Evolutionary conservation across 1,140 invertebrate species (phyloP).

Genomic region (Pogonomyrmex barbatus): DNA sequence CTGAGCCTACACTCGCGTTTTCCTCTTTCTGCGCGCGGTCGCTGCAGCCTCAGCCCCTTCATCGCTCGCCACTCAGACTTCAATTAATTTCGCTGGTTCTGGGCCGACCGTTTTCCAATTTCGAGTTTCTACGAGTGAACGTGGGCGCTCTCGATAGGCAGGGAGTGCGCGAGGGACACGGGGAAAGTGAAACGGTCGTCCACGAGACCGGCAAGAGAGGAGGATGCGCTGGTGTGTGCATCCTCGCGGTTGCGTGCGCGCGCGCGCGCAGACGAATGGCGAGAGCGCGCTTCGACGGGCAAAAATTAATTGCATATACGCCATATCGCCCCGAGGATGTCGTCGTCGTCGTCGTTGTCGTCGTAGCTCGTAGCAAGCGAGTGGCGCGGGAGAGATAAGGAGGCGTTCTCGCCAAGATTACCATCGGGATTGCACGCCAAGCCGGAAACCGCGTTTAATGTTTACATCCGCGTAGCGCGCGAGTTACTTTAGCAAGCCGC

Average conservation of each 20-base stretch:
- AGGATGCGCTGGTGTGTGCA: constrained; percentile 36
- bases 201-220: constrained; percentile 4
- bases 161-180: constrained; percentile 20
- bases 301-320: constrained; percentile 74
- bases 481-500: background rate
- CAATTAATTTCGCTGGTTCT: constrained; percentile 80
- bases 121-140: constrained; percentile 79
- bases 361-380: background rate
- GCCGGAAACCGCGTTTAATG: constrained; percentile 46
- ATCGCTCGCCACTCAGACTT: constrained; percentile 79
- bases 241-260: background rate
- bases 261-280: background rate
- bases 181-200: constrained; percentile 58
- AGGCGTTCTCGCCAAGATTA: constrained; percentile 49
- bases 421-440: constrained; percentile 33
- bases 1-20: constrained; percentile 65
- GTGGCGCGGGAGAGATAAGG: background rate
- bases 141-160: constrained; percentile 72
- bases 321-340: constrained; percentile 40
- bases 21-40: constrained; percentile 69
- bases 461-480: constrained; percentile 23
- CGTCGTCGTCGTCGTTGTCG: constrained; percentile 5
- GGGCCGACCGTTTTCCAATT: constrained; percentile 80
- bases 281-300: constrained; percentile 9
- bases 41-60: constrained; percentile 69